phyloP scores from a whole-genome alignment of 2,113 vertebrate species.

The Prunella fulvescens region DNA sequence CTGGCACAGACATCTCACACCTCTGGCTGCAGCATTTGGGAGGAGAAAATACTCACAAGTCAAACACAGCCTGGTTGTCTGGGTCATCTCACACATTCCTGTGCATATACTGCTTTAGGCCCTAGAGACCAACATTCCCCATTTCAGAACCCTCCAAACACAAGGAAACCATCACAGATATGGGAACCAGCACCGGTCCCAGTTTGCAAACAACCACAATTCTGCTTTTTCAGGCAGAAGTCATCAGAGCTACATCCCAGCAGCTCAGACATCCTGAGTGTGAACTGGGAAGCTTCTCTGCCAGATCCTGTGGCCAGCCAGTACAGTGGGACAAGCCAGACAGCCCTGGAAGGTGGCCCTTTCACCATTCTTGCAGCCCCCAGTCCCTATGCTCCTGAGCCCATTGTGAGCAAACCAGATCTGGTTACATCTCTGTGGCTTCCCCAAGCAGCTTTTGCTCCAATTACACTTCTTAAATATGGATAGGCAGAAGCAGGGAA shows the following conservation, averaged over 20 bases:
- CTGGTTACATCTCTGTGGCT: not conserved
- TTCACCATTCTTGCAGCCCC: not conserved
- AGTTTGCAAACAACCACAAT: not conserved
- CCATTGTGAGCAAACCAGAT: not conserved
- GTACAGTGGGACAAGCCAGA: not conserved
- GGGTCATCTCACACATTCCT: not conserved
- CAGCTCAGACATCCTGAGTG: not conserved
- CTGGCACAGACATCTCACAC: not conserved
- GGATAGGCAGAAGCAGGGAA: not conserved
- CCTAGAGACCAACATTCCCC: not conserved
- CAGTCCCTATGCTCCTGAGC: not conserved
- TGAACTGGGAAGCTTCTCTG: not conserved
- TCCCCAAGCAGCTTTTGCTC: not conserved
- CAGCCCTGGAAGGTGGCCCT: not conserved
- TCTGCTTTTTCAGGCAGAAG: not conserved
- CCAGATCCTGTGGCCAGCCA: not conserved
- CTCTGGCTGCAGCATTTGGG: not conserved
- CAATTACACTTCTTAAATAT: not conserved
- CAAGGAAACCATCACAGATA: rapidly evolving
- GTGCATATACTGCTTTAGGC: rapidly evolving
- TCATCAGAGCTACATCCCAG: not conserved
- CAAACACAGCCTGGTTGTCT: not conserved
- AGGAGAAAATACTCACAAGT: not conserved
- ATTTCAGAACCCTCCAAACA: not conserved
- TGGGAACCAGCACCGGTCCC: not conserved